phyloP scores from a whole-genome alignment of 2,797 vertebrate genomes.

The Sternarchorhynchus goeldii region DNA sequence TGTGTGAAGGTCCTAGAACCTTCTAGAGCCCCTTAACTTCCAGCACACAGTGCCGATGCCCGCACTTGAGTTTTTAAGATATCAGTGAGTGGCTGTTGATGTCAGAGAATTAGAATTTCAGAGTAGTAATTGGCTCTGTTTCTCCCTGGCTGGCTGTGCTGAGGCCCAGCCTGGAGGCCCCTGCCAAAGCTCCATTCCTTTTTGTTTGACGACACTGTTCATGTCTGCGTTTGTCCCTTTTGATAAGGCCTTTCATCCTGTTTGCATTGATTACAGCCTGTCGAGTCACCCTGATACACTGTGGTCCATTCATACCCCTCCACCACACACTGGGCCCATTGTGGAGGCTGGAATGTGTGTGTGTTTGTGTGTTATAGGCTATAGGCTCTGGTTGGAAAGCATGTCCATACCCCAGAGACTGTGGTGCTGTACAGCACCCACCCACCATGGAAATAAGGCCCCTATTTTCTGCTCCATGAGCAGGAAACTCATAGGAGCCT shows the following conservation, averaged over 20 bases:
- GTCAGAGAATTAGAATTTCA: slow-evolving; percentile 65
- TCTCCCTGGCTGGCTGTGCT: slow-evolving; percentile 55
- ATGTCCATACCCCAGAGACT: slow-evolving; percentile 64
- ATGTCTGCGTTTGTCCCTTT: slow-evolving; percentile 79
- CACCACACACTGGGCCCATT: slow-evolving; percentile 79
- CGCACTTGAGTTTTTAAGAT: slow-evolving; percentile 57
- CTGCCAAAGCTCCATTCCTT: slow-evolving; percentile 60
- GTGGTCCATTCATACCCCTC: slow-evolving; percentile 73
- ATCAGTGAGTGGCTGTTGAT: slow-evolving; percentile 63
- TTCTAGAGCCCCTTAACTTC: slow-evolving; percentile 36
- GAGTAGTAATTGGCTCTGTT: slow-evolving; percentile 61
- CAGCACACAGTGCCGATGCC: slow-evolving; percentile 43
- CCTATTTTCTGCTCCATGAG: slow-evolving; percentile 69
- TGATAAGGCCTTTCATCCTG: slow-evolving; percentile 80
- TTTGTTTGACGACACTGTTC: slow-evolving; percentile 70
- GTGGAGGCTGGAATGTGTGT: slow-evolving; percentile 73
- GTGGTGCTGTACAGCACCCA: slow-evolving; percentile 58
- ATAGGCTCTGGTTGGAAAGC: slow-evolving; percentile 63
- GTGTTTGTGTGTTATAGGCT: slow-evolving; percentile 50
- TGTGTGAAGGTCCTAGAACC: neutral
- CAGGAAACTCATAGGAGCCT: slow-evolving; percentile 63
- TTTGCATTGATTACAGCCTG: slow-evolving; percentile 82
- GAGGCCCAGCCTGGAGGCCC: slow-evolving; percentile 55
- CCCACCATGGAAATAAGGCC: slow-evolving; percentile 65
- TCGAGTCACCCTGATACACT: slow-evolving; percentile 78